phyloP scores from a whole-genome alignment of 1,140 invertebrate species.

The Hormaphis cornu region DNA sequence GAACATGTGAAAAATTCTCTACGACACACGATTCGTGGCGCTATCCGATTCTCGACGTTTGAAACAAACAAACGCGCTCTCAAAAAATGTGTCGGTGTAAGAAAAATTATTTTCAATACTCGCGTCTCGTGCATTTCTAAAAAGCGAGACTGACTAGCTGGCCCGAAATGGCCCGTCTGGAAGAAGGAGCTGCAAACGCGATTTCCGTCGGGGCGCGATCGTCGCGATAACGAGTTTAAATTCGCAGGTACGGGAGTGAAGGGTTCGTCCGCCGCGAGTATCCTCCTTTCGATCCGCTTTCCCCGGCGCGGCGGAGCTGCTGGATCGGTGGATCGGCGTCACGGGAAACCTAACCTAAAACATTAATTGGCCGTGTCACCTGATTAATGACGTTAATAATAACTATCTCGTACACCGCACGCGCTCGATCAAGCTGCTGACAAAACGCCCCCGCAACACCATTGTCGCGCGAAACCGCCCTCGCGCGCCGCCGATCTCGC shows the following conservation, averaged over 20 bases:
- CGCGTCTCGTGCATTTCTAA: too few species aligned
- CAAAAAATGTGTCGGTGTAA: too few species aligned
- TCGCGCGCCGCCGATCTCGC: background rate
- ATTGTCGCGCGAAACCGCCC: too few species aligned
- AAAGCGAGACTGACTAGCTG: background rate
- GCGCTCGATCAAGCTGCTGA: slow-evolving; percentile 32
- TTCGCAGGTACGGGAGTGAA: background rate
- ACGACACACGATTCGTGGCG: too few species aligned
- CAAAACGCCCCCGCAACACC: slow-evolving; percentile 28
- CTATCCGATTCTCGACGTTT: too few species aligned
- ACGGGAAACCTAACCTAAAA: slow-evolving; percentile 32
- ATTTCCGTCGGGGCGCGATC: slow-evolving; percentile 22
- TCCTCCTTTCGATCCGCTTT: slow-evolving; percentile 22
- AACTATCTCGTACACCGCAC: slow-evolving; percentile 30
- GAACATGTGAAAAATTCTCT: too few species aligned
- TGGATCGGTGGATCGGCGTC: slow-evolving; percentile 12
- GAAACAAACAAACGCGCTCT: too few species aligned
- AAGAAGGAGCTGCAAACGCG: slow-evolving; percentile 24
- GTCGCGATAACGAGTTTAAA: slow-evolving; percentile 30
- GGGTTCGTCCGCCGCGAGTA: background rate
- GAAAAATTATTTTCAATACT: too few species aligned
- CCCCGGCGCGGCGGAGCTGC: background rate
- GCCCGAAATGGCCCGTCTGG: slow-evolving; percentile 5
- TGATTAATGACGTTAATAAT: slow-evolving; percentile 32
- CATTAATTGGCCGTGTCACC: slow-evolving; percentile 32